phyloP scores from a whole-genome alignment of 2,113 vertebrate genomes.

The Ahaetulla prasina region DNA sequence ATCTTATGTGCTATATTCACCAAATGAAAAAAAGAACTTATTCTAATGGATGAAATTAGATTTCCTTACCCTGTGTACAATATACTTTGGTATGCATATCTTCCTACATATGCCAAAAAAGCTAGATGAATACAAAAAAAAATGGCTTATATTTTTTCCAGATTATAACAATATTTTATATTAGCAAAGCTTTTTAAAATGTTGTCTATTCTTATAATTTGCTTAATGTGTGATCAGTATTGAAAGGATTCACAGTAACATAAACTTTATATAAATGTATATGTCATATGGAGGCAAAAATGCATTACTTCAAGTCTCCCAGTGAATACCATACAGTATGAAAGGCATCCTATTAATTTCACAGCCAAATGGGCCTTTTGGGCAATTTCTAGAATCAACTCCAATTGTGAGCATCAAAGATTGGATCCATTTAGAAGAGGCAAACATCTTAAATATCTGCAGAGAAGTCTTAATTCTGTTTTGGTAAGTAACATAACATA shows the following conservation, averaged over 20 bases:
- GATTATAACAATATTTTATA: conserved; percentile 47
- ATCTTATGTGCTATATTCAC: conserved; percentile 47
- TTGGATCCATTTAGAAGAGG: conserved; percentile 51
- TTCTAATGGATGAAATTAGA: not conserved
- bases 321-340: conserved; percentile 28
- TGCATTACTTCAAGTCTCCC: conserved; percentile 41
- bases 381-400: conserved; percentile 49
- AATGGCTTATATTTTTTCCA: not conserved
- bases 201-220: conserved; percentile 34
- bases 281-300: conserved; percentile 25
- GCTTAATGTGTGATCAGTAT: not conserved
- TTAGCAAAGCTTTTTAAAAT: conserved; percentile 32
- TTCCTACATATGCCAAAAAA: not conserved
- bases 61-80: not conserved
- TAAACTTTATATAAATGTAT: conserved; percentile 23
- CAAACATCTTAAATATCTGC: conserved; percentile 50
- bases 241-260: conserved; percentile 42
- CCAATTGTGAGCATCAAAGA: conserved; percentile 32
- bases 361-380: conserved; percentile 44
- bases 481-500: conserved; percentile 24
- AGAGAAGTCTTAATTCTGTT: conserved; percentile 49
- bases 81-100: not conserved
- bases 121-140: not conserved
- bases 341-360: conserved; percentile 46
- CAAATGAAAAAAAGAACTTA: conserved; percentile 11